Evolutionary conservation across 1,140 invertebrate species (phyloP), one percentile per base, ranked within the genome.

Genomic region (Drosophila orosa): DNA sequence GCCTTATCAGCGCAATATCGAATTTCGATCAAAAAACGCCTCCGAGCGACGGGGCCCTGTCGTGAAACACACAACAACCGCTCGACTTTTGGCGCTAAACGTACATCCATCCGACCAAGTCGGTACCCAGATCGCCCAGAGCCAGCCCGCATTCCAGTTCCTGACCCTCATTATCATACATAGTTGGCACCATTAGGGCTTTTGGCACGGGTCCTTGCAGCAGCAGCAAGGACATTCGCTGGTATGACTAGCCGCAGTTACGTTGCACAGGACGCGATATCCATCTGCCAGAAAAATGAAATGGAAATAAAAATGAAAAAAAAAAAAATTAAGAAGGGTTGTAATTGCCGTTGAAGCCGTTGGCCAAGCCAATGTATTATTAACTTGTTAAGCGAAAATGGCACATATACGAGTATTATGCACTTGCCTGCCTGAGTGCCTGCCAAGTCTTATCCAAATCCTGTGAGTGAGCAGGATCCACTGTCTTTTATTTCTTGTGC

Each of bases 21-120:
- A 91, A 91, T 91, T 91, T 91, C 90, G 82, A 91, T 91, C 90
- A 78, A 89, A 84, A 87, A 84, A 87, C 80, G 85, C 76, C 80
- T 80, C 48, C 67, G 60, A 71, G 82, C 78, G 65, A 71, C 78
- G 71, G 78, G 55, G 62, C 58, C 44, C 44, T 47, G 57, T 60
- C 54, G 61, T 25, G 37, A 57, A 57, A 25, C 48, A 52, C 17
- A 22, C 29, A 54, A 44, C 75, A 82, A 59, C 47, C 83, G 69
- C 71, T 78, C 66, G 55, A 82, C 74, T 79, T 83, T 86, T 86
- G 83, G 83, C 83, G 83, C 83, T 76, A 86, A 85, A 85, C 67
- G 42, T 73, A 67, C 80, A 61, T 59, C 48, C 80, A 61, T 59
- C 48, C 74, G 48, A 52, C 29, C 66, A 67, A 42, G 22, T 61